These are phyloP conservation scores for Sciurus vulgaris DNA, from an alignment of 2,797 vertebrate species.

Conservation along the genomic window DNA sequence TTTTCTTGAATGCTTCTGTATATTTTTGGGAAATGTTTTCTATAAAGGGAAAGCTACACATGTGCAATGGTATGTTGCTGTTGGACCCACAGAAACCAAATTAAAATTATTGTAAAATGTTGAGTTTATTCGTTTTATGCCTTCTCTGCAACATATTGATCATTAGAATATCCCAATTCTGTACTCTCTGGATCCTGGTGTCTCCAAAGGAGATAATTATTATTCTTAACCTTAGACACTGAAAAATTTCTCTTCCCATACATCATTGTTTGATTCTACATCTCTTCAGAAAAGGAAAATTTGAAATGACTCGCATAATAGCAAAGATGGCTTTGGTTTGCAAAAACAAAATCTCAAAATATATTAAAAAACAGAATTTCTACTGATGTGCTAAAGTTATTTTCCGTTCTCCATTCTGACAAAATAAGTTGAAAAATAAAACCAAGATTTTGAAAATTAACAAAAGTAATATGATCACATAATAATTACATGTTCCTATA, in stretches of 20 bases:
- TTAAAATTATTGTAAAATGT: not conserved
- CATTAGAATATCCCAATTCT: not conserved
- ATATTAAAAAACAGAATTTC: not conserved
- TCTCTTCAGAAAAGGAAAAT: not conserved
- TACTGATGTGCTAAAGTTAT: not conserved
- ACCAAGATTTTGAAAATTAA: not conserved
- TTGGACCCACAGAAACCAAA: not conserved
- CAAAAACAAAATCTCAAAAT: not conserved
- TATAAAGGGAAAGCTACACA: not conserved
- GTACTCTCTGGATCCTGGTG: not conserved
- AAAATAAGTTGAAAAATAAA: not conserved
- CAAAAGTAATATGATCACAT: not conserved
- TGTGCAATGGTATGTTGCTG: not conserved
- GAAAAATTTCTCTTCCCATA: not conserved
- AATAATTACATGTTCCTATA: not conserved
- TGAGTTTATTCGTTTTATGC: not conserved
- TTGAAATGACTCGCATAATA: not conserved
- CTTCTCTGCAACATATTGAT: not conserved
- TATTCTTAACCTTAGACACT: not conserved
- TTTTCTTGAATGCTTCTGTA: not conserved
- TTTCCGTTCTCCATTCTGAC: not conserved
- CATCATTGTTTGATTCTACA: not conserved
- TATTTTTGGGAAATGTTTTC: not conserved
- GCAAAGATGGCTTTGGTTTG: not conserved
- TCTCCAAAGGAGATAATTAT: conserved; percentile 11